Evolutionary conservation across 2,113 vertebrate genomes (phyloP), one percentile per base, ranked within the genome.

Genomic region (Brevimyrus niger): DNA sequence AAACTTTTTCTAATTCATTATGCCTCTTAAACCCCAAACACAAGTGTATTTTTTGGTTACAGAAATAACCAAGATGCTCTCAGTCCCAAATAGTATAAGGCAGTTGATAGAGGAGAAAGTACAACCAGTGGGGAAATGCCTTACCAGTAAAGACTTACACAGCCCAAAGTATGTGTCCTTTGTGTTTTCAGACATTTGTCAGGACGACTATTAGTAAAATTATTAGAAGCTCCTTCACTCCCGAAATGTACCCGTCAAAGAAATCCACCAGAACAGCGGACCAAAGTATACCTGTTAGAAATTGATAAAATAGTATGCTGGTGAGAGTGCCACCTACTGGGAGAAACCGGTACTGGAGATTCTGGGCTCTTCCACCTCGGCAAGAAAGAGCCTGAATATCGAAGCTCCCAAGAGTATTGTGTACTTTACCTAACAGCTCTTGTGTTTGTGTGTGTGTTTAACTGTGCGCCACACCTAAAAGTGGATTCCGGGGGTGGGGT

Each of bases 321-420:
- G 92, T 94, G 94, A 95, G 91, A 92, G 93, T 92, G 95, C 93
- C 95, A 94, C 93, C 95, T 95, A 93, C 94, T 94, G 94, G 93
- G 88, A 80, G 2, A 53, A 4, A 35, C 13, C 35, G n/a, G 80
- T 27, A 76, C 15, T 23, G 46, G 46, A 10, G 23, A 19, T 55
- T 53, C 50, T 5, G 27, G 76, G 19, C n/a, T 53, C 38, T 50
- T 80, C n/a, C 38, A 58, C 51, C 48, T 58, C 50, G 65, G 89
- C 80, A 58, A 42, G 48, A 61, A 87, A 51, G 31, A 61, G 38
- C 15, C 61, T 13, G 61, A 69, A 69, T 13, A 31, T 69, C n/a
- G 61, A 31, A 69, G 61, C 61, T 31, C 61, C n/a, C 61, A 4
- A 11, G 61, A 69, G 61, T 69, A 69, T 31, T 69, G 61, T 69